These are phyloP conservation scores for Ochotona princeps DNA, from an alignment of 2,113 vertebrate genomes.

Conservation along the genomic window DNA sequence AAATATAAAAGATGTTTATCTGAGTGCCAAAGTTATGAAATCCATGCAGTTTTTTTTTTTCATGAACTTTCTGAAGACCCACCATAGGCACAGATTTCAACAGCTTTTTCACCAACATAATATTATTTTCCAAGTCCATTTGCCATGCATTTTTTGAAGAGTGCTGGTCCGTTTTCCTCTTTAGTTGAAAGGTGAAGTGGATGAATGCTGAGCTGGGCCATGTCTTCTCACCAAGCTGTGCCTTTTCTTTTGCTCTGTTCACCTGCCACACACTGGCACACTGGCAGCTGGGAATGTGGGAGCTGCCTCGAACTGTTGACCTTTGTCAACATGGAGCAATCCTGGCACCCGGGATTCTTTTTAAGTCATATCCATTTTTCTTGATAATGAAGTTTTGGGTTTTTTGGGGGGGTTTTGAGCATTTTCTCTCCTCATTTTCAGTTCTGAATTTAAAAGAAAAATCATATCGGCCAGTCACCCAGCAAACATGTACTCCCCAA, in stretches of 20 bases:
- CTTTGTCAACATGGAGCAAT: background rate
- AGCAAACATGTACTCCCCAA: background rate
- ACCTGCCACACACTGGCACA: background rate
- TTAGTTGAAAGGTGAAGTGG: background rate
- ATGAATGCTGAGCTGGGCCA: too few relatives aligned
- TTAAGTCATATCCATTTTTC: background rate
- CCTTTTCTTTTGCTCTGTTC: background rate
- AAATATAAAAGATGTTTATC: too few relatives aligned
- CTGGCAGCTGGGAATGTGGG: background rate
- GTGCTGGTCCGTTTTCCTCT: background rate
- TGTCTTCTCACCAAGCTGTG: background rate
- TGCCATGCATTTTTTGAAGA: too few relatives aligned
- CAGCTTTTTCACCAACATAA: too few relatives aligned
- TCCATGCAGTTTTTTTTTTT: too few relatives aligned
- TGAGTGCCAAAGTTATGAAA: too few relatives aligned
- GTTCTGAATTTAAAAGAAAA: conserved; percentile 42
- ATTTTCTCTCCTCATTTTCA: background rate
- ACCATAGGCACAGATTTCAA: too few relatives aligned
- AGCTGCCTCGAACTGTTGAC: background rate
- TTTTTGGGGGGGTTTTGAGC: conserved; percentile 37
- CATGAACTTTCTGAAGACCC: too few relatives aligned
- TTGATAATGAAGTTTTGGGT: background rate
- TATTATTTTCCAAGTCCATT: too few relatives aligned
- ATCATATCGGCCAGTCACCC: background rate
- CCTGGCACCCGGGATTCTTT: background rate